Conservation (phyloP, 2,888 invertebrate species). For the Leucophenga maculata region DNA sequence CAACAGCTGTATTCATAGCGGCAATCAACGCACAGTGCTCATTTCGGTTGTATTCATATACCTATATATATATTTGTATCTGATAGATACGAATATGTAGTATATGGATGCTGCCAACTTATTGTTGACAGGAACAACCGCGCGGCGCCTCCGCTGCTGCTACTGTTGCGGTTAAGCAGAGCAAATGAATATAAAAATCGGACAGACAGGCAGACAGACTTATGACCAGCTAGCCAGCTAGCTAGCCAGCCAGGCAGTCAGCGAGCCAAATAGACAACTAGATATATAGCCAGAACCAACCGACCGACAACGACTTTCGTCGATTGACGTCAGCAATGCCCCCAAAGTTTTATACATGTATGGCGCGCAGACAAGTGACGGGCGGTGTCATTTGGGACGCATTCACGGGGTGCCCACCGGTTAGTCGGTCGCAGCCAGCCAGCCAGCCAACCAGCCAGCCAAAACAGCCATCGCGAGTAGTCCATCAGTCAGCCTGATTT, state of each 20-base stretch:
- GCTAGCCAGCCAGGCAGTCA: background rate
- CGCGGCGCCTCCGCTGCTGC: conserved; percentile 1
- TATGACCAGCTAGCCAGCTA: background rate
- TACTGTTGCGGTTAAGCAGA: conserved; percentile 9
- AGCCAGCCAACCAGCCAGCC: too few species aligned
- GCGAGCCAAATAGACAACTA: background rate
- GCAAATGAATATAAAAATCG: conserved; percentile 5
- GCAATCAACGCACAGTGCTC: conserved; percentile 3
- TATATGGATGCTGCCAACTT: too few species aligned
- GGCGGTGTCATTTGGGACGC: background rate
- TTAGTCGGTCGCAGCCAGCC: too few species aligned
- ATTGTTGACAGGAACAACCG: conserved; percentile 1
- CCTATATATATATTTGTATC: background rate
- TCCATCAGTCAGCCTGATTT: background rate
- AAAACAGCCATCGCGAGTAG: too few species aligned
- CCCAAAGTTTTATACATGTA: conserved; percentile 57
- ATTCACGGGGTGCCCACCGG: too few species aligned
- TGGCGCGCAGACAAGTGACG: conserved; percentile 1
- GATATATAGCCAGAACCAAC: conserved; percentile 27
- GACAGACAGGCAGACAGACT: background rate
- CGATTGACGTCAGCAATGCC: conserved; percentile 72
- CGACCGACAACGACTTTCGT: conserved; percentile 63
- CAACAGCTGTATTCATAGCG: background rate
- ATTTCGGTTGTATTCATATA: background rate
- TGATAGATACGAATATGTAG: background rate